Evolutionary conservation across 2,797 vertebrate genomes (phyloP).

Genomic region (Carapus acus): DNA sequence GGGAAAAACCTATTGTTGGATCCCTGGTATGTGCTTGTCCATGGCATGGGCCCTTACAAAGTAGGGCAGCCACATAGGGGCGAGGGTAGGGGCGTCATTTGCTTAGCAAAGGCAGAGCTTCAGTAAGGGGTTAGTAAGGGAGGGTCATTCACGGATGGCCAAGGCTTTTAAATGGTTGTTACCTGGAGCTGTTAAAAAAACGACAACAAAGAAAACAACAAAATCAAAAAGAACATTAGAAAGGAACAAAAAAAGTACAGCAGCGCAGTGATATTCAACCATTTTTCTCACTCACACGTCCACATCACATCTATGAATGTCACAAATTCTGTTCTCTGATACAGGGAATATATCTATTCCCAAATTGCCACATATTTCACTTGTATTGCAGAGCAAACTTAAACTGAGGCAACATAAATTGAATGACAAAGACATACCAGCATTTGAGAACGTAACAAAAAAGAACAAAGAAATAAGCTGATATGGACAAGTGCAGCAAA

Average conservation of each 20-base stretch:
- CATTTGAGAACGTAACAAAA: constrained; percentile 65
- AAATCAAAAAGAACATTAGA: constrained; percentile 83
- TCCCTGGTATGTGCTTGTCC: constrained; percentile 76
- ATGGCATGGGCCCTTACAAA: constrained; percentile 74
- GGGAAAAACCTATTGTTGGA: constrained; percentile 77
- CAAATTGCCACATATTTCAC: constrained; percentile 77
- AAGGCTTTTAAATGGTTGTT: constrained; percentile 86
- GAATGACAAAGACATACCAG: constrained; percentile 63
- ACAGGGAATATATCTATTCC: constrained; percentile 69
- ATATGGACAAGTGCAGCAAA: constrained; percentile 74
- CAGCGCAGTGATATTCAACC: constrained; percentile 81
- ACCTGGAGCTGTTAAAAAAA: constrained; percentile 86
- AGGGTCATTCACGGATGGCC: constrained; percentile 81
- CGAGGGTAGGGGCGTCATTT: constrained; percentile 75
- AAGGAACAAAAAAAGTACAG: constrained; percentile 74
- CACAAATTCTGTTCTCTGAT: constrained; percentile 61
- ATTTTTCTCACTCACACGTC: constrained; percentile 66
- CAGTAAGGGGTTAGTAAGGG: constrained; percentile 81
- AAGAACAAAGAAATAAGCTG: constrained; percentile 68
- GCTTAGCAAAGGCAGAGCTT: constrained; percentile 80
- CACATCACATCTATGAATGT: constrained; percentile 72
- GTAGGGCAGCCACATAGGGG: constrained; percentile 74
- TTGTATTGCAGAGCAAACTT: constrained; percentile 74
- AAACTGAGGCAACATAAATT: constrained; percentile 70
- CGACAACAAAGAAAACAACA: constrained; percentile 78